These are phyloP conservation scores for Watersipora subatra DNA, from an alignment of 1,140 invertebrate genomes.

Conservation along the genomic window DNA sequence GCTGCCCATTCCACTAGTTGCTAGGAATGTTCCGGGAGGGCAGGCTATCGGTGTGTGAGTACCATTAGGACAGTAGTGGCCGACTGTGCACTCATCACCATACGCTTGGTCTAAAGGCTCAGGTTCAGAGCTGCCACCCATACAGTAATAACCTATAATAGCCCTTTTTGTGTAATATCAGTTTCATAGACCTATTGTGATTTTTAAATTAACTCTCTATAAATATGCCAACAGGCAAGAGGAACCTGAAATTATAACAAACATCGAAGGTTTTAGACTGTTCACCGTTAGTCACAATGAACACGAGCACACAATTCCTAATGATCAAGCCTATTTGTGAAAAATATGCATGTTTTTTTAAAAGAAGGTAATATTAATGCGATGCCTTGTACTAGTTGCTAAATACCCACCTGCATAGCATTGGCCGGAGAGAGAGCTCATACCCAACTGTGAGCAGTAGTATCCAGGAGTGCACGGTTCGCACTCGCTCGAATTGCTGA, in stretches of 20 bases:
- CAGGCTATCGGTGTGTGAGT: conserved; percentile 21
- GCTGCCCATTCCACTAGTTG: conserved; percentile 19
- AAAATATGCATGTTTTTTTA: too few relatives aligned
- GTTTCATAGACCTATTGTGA: too few relatives aligned
- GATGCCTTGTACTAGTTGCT: too few relatives aligned
- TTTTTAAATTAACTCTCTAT: too few relatives aligned
- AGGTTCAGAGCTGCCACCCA: conserved; percentile 17
- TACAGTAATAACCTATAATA: conserved; percentile 28
- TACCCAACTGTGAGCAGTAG: conserved; percentile 24
- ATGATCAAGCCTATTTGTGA: too few relatives aligned
- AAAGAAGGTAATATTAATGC: too few relatives aligned
- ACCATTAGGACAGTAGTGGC: conserved; percentile 30
- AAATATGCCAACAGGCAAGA: too few relatives aligned
- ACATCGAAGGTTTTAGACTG: too few relatives aligned
- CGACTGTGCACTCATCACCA: conserved; percentile 26
- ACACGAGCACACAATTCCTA: too few relatives aligned
- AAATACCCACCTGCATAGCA: conserved; percentile 29
- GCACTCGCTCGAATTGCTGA: conserved; percentile 20
- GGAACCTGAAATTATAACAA: too few relatives aligned
- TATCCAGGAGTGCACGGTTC: conserved; percentile 23
- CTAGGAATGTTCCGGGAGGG: conserved; percentile 25
- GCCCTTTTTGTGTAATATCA: too few relatives aligned
- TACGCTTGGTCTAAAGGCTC: conserved; percentile 20
- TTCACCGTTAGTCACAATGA: too few relatives aligned
- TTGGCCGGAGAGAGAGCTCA: conserved; percentile 19